These are phyloP conservation scores for Pseudois nayaur DNA, from an alignment of 2,113 vertebrate genomes.

Conservation along the genomic window DNA sequence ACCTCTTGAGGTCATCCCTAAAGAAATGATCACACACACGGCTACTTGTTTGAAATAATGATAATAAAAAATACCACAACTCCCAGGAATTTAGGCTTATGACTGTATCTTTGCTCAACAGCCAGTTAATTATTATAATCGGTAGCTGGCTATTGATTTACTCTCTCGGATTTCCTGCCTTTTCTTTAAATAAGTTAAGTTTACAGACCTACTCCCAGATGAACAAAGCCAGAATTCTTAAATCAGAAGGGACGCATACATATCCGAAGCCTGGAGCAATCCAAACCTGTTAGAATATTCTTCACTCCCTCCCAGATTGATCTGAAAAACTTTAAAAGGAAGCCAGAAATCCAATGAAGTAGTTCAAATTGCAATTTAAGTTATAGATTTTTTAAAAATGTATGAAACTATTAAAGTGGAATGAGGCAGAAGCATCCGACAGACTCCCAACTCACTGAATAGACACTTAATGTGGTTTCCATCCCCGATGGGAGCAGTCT, in stretches of 20 bases:
- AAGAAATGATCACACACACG: neutral
- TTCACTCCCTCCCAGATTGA: conserved; percentile 2
- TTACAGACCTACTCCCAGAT: neutral
- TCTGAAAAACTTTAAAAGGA: neutral
- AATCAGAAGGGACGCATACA: neutral
- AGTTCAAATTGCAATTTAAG: conserved; percentile 40
- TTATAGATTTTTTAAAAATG: conserved; percentile 24
- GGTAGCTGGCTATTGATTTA: neutral
- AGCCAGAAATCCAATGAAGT: conserved; percentile 30
- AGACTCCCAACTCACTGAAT: neutral
- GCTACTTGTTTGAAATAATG: neutral
- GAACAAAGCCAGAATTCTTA: neutral
- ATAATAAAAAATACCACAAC: neutral
- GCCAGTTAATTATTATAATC: neutral
- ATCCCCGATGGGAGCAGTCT: neutral
- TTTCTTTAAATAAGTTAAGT: neutral
- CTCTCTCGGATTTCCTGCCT: neutral
- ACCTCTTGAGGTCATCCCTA: neutral
- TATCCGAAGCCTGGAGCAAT: neutral
- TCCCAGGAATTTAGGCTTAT: neutral
- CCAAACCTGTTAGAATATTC: neutral
- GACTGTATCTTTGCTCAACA: neutral
- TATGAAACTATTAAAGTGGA: conserved; percentile 27
- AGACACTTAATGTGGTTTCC: neutral
- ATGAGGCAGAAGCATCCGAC: neutral